phyloP scores from a whole-genome alignment of 30 jellyfish, hydroid and myxozoan genomes.

The Rhopilema esculentum region DNA sequence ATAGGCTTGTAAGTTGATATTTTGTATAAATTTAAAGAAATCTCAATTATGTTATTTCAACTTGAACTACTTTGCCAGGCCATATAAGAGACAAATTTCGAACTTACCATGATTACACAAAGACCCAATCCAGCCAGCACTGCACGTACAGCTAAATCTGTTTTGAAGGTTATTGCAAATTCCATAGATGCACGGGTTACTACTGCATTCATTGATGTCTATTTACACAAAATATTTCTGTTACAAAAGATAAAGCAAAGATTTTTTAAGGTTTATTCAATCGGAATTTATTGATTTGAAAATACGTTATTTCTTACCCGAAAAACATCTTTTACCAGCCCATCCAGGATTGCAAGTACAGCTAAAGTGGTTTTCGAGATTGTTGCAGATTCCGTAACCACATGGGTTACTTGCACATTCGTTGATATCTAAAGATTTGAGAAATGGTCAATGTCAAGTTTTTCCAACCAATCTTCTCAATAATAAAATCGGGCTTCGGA shows the following conservation, averaged over 20 bases:
- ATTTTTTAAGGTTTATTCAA: no score
- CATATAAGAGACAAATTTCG: not conserved
- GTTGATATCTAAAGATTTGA: not conserved
- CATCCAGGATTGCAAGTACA: not conserved
- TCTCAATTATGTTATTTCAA: no score
- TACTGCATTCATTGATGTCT: not conserved
- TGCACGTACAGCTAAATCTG: conserved; percentile 7
- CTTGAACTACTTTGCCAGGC: no score
- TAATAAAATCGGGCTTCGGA: no score
- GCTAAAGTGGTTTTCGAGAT: not conserved
- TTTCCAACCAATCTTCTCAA: not conserved
- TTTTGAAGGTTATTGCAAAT: not conserved
- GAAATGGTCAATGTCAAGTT: not conserved
- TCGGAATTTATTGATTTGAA: no score
- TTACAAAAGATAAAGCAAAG: no score
- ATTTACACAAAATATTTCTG: no score
- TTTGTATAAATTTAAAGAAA: no score
- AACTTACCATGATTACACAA: not conserved
- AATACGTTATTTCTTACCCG: not conserved
- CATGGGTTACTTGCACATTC: not conserved
- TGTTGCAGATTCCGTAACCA: not conserved
- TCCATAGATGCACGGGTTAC: conserved; percentile 6
- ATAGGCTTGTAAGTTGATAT: no score
- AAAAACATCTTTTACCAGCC: not conserved
- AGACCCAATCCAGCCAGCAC: not conserved